phyloP scores from a whole-genome alignment of 1,140 invertebrate species.

The Oryctes rhinoceros region DNA sequence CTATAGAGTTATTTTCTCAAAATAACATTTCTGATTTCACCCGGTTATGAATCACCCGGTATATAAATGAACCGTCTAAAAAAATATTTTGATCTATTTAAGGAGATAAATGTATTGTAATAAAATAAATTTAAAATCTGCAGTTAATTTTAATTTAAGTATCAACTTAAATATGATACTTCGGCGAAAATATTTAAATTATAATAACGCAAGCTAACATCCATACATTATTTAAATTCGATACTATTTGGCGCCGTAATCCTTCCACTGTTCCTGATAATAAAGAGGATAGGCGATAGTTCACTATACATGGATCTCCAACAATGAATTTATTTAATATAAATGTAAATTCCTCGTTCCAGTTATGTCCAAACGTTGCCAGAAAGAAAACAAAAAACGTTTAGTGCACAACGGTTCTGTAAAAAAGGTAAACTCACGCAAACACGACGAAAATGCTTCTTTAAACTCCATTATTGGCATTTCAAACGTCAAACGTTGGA shows the following conservation, averaged over 20 bases:
- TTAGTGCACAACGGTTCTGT: constrained; percentile 31
- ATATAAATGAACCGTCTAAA: background rate
- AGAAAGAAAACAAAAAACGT: constrained; percentile 45
- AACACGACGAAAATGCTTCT: constrained; percentile 43
- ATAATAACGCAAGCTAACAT: too few relatives aligned
- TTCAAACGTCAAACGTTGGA: constrained; percentile 63
- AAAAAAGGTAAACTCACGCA: constrained; percentile 40
- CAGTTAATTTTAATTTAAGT: too few relatives aligned
- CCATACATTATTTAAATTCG: background rate
- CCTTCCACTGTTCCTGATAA: constrained; percentile 45
- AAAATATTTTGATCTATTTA: background rate
- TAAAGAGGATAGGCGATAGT: constrained; percentile 52
- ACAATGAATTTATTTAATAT: constrained; percentile 46
- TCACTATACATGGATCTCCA: constrained; percentile 45
- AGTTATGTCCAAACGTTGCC: constrained; percentile 52
- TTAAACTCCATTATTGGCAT: constrained; percentile 57
- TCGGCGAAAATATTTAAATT: too few relatives aligned
- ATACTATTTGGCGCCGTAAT: constrained; percentile 36
- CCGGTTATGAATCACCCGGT: too few relatives aligned
- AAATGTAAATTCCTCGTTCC: constrained; percentile 33
- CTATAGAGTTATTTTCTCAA: too few relatives aligned
- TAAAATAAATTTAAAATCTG: background rate
- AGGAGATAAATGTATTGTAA: background rate
- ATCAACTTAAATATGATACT: too few relatives aligned
- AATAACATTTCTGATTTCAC: background rate